Conservation (phyloP, 2,888 invertebrate species). For the Agelastica alni region DNA sequence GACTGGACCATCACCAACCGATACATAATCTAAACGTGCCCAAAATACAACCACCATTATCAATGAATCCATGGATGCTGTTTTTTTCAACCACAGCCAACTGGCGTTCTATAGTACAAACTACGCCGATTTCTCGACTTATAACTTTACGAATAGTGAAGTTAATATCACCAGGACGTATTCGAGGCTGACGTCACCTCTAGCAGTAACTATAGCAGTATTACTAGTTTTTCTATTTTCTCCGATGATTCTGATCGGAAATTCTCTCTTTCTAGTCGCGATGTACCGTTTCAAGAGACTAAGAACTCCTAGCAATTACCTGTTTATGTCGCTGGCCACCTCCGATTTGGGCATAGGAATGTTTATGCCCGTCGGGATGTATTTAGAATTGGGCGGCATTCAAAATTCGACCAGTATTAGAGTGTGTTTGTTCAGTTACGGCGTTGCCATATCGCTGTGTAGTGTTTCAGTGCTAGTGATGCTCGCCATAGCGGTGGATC, state of each 20-base stretch:
- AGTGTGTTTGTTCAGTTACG: slow-evolving; percentile 63
- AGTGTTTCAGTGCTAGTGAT: slow-evolving; percentile 65
- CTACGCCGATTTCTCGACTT: slow-evolving; percentile 44
- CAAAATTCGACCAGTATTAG: slow-evolving; percentile 55
- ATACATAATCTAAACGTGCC: not conserved
- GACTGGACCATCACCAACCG: slow-evolving; percentile 6
- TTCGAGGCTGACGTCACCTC: slow-evolving; percentile 52
- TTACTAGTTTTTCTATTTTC: slow-evolving; percentile 60
- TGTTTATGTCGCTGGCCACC: slow-evolving; percentile 64
- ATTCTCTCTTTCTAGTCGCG: slow-evolving; percentile 62
- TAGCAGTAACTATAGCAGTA: slow-evolving; percentile 58
- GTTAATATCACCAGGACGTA: slow-evolving; percentile 49
- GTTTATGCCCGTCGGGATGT: slow-evolving; percentile 64
- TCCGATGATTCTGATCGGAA: slow-evolving; percentile 63
- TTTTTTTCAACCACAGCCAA: slow-evolving; percentile 47
- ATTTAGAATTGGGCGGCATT: slow-evolving; percentile 60
- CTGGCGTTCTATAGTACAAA: slow-evolving; percentile 46
- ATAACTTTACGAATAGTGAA: slow-evolving; percentile 47
- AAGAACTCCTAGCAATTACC: slow-evolving; percentile 65
- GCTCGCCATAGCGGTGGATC: slow-evolving; percentile 66
- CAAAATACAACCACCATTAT: slow-evolving; percentile 2
- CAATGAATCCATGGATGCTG: slow-evolving; percentile 46
- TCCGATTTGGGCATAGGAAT: slow-evolving; percentile 65
- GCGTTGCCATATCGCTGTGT: slow-evolving; percentile 62
- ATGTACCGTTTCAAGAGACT: slow-evolving; percentile 65